Evolutionary conservation across 2,113 vertebrate species (phyloP).

Genomic region (Actenoides hombroni): DNA sequence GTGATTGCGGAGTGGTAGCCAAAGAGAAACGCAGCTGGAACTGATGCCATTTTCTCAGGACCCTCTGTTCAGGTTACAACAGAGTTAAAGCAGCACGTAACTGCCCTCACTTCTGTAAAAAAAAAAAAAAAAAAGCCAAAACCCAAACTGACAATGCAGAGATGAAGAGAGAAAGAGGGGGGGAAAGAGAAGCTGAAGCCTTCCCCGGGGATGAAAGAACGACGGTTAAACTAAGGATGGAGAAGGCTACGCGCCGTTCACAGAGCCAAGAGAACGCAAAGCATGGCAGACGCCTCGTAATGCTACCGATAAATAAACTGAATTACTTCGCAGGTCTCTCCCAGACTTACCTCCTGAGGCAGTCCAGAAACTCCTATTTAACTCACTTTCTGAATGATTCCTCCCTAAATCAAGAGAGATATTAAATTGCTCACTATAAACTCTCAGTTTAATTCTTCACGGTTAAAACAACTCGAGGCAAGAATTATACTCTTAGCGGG

Average conservation of each 20-base stretch:
- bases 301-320: constrained; percentile 24
- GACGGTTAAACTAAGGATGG: not conserved
- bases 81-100: not conserved
- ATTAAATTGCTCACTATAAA: constrained; percentile 36
- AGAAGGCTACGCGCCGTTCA: not conserved
- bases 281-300: not conserved
- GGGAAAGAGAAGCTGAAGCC: not conserved
- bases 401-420: constrained; percentile 51
- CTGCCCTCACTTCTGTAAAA: not conserved
- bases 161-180: not conserved
- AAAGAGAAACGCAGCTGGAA: not conserved
- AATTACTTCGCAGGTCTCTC: constrained; percentile 32
- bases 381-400: constrained; percentile 53
- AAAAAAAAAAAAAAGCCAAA: not conserved
- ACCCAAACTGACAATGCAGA: not conserved
- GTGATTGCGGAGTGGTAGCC: not conserved
- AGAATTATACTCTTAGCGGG: not conserved
- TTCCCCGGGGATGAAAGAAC: not conserved
- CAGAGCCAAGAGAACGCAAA: not conserved
- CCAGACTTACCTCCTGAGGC: constrained; percentile 27
- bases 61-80: not conserved
- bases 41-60: not conserved
- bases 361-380: constrained; percentile 26
- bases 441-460: constrained; percentile 31
- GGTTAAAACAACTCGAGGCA: constrained; percentile 35